phyloP scores from a whole-genome alignment of 2,797 vertebrate genomes.

The Rallus crepitans region DNA sequence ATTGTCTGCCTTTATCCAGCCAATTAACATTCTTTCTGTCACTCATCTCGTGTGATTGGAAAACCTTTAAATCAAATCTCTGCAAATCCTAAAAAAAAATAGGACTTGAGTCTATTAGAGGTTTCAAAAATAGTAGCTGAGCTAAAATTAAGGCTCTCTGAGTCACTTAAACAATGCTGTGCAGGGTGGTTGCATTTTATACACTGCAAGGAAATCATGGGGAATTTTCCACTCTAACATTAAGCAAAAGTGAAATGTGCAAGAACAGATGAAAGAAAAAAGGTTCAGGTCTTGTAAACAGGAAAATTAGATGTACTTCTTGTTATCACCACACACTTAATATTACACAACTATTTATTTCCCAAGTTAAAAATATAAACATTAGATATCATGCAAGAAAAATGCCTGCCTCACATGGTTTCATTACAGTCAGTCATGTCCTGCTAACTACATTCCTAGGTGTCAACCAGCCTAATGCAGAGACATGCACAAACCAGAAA shows the following conservation, averaged over 20 bases:
- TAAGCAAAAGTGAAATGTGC: background rate
- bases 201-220: background rate
- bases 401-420: background rate
- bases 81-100: background rate
- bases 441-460: background rate
- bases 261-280: background rate
- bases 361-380: background rate
- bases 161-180: background rate
- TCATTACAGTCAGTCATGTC: background rate
- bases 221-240: background rate
- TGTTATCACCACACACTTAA: background rate
- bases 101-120: background rate
- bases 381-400: background rate
- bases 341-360: background rate
- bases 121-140: background rate
- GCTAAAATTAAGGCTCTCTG: background rate
- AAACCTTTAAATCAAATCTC: background rate
- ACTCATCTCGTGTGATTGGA: accelerated
- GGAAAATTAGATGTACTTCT: background rate
- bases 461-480: background rate
- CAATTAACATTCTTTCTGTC: background rate
- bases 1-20: background rate
- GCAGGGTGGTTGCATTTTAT: background rate
- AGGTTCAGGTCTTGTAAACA: background rate
- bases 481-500: background rate